Conservation (phyloP, 2,888 invertebrate species). For the Bimastos eiseni region DNA sequence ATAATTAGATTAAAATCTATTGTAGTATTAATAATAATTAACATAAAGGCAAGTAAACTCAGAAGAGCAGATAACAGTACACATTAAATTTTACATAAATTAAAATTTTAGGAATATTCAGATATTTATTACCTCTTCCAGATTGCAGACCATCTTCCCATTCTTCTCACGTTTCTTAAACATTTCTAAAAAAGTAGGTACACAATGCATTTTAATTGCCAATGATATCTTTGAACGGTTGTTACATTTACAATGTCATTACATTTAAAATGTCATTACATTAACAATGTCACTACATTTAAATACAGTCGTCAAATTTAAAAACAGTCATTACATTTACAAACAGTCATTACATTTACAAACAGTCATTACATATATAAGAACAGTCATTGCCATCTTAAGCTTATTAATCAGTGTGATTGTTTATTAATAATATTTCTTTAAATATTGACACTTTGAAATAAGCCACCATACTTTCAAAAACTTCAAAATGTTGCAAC, state of each 20-base stretch:
- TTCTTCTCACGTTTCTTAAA: constrained; percentile 34
- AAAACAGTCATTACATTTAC: too few species aligned
- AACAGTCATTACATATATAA: neutral
- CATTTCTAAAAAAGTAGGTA: constrained; percentile 24
- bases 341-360: neutral
- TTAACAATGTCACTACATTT: too few species aligned
- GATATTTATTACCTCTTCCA: constrained; percentile 34
- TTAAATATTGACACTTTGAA: neutral
- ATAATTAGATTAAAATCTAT: too few species aligned
- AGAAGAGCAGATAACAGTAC: too few species aligned
- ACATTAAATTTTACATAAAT: too few species aligned
- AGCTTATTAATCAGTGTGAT: neutral
- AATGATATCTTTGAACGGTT: neutral
- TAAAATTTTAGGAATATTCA: too few species aligned
- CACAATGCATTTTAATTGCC: neutral
- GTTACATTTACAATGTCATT: too few species aligned
- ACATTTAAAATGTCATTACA: too few species aligned
- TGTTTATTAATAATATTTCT: neutral
- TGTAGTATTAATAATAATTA: too few species aligned
- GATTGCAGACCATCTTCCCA: constrained; percentile 33
- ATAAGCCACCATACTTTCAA: neutral
- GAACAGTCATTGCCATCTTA: neutral
- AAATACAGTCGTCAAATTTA: too few species aligned
- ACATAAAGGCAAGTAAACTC: too few species aligned
- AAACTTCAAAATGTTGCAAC: neutral